Conservation (phyloP, 2,797 vertebrate species). For the Cetoscarus ocellatus region DNA sequence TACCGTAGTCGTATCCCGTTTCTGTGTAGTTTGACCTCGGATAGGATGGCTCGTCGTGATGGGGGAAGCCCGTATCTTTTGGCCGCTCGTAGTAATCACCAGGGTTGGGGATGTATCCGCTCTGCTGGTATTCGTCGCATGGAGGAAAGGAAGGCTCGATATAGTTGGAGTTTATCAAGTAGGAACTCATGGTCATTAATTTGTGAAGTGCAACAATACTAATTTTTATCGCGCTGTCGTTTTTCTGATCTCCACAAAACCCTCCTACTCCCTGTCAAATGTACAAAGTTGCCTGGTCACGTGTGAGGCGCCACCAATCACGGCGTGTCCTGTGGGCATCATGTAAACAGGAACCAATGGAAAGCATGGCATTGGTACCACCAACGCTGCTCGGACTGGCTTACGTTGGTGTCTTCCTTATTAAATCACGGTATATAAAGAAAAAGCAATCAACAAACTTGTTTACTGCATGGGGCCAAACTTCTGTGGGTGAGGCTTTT, state of each 20-base stretch:
- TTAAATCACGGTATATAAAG: conserved; percentile 81
- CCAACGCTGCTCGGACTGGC: conserved; percentile 74
- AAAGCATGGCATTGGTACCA: conserved; percentile 84
- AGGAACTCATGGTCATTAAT: conserved; percentile 99
- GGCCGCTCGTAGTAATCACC: conserved; percentile 91
- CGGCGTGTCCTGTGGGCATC: conserved; percentile 89
- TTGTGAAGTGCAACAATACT: conserved; percentile 98
- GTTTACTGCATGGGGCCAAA: conserved; percentile 71
- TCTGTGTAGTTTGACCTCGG: conserved; percentile 90
- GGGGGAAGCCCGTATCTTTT: conserved; percentile 90
- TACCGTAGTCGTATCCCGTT: conserved; percentile 87
- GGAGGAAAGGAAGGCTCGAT: conserved; percentile 98
- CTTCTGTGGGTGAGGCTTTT: conserved; percentile 70
- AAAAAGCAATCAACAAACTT: conserved; percentile 77
- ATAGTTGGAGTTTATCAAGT: conserved; percentile 99
- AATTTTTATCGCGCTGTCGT: conserved; percentile 99
- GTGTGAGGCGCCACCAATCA: conserved; percentile 91
- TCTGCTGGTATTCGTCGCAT: conserved; percentile 97
- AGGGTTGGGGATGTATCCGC: conserved; percentile 89
- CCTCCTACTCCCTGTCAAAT: conserved; percentile 93
- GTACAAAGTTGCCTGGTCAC: conserved; percentile 94
- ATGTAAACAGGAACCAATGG: conserved; percentile 96
- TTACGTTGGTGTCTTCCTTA: conserved; percentile 83
- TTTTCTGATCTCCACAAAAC: conserved; percentile 98
- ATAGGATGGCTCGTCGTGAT: conserved; percentile 89